These are phyloP conservation scores for Venturia canescens DNA, from an alignment of 1,140 invertebrate species.

Conservation along the genomic window DNA sequence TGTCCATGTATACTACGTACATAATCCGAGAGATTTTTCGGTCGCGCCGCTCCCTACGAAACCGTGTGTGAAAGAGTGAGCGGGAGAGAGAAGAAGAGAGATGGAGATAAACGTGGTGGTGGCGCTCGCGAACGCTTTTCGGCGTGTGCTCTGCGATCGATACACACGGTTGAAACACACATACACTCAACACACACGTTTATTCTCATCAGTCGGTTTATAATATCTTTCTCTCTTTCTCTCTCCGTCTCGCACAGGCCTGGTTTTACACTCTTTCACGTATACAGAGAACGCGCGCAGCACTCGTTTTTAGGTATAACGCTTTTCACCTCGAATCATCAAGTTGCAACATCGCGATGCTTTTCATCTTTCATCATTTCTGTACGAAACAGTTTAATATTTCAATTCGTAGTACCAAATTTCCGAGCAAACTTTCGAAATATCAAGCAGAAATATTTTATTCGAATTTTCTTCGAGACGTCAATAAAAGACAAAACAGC, in stretches of 20 bases:
- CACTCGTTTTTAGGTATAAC: too few relatives aligned
- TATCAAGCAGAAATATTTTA: too few relatives aligned
- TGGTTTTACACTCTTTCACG: neutral
- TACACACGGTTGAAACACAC: conserved; percentile 49
- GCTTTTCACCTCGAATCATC: too few relatives aligned
- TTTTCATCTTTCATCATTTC: too few relatives aligned
- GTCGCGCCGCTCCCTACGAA: conserved; percentile 53
- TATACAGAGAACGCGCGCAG: neutral
- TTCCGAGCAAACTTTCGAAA: too few relatives aligned
- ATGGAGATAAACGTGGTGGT: conserved; percentile 60
- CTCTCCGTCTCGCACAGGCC: neutral
- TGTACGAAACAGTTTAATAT: too few relatives aligned
- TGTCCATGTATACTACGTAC: neutral
- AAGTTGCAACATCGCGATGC: too few relatives aligned
- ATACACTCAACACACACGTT: conserved; percentile 19
- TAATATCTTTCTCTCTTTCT: neutral
- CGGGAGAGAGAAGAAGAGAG: conserved; percentile 52
- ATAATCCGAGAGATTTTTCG: conserved; percentile 16
- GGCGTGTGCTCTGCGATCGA: conserved; percentile 54
- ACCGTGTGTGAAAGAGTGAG: conserved; percentile 1
- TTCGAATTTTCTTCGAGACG: too few relatives aligned
- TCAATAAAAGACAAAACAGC: too few relatives aligned
- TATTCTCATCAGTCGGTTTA: conserved; percentile 24
- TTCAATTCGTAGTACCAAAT: too few relatives aligned
- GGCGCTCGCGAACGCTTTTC: conserved; percentile 59